Percentiles rank a stretch among this genome's conserved stretches.
Conservation (phyloP, 2,888 invertebrate species). For the Amiota minor region DNA sequence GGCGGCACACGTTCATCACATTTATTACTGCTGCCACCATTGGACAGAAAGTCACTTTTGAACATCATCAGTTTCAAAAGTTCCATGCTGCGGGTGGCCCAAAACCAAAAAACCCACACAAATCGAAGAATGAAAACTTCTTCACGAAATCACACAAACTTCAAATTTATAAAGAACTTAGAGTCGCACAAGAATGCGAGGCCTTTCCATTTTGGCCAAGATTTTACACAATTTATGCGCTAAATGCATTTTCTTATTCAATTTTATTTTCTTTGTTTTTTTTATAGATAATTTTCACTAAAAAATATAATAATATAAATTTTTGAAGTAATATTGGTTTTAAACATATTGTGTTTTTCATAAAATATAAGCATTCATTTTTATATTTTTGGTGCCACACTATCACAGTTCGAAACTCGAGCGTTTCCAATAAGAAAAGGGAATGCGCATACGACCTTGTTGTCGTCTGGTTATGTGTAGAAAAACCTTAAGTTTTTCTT, state of each 20-base stretch:
- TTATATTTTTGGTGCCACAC: conserved; percentile 1
- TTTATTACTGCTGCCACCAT: conserved; percentile 56
- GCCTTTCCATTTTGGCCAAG: neutral
- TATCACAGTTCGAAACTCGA: conserved; percentile 8
- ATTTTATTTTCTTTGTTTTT: neutral
- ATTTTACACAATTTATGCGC: neutral
- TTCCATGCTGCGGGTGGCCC: conserved; percentile 68
- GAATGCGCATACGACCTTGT: conserved; percentile 31
- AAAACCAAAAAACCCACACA: conserved; percentile 1
- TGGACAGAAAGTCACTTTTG: conserved; percentile 73
- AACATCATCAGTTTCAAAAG: conserved; percentile 74
- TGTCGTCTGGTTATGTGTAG: conserved; percentile 1
- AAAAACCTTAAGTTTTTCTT: neutral
- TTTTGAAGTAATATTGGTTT: too few species aligned
- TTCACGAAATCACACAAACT: neutral
- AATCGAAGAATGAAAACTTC: neutral
- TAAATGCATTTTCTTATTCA: conserved; percentile 3
- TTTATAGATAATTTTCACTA: neutral
- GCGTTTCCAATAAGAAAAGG: conserved; percentile 4
- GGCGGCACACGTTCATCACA: conserved; percentile 81
- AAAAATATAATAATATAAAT: too few species aligned
- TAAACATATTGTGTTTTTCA: neutral
- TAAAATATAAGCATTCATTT: neutral
- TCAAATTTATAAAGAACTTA: neutral
- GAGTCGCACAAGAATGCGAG: neutral